phyloP scores from a whole-genome alignment of 2,888 invertebrate genomes.

The Campoplex nolae region DNA sequence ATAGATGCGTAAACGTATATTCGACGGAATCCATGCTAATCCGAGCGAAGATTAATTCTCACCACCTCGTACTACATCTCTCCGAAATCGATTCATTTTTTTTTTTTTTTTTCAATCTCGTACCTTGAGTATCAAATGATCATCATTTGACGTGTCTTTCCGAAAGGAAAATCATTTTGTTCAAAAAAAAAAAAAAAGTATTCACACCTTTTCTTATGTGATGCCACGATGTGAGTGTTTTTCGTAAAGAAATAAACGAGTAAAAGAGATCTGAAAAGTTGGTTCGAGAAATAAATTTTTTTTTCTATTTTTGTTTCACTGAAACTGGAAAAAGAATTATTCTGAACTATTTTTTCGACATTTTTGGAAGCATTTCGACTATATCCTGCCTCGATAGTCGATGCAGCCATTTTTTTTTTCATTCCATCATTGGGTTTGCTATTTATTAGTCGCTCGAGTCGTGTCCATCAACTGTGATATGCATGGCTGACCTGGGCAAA shows the following conservation, averaged over 20 bases:
- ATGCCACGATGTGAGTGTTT: neutral
- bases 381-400: constrained; percentile 15
- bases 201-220: neutral
- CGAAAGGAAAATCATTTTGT: neutral
- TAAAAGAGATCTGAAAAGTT: no score
- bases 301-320: neutral
- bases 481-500: constrained; percentile 39
- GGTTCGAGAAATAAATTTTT: no score
- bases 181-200: constrained; percentile 34
- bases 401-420: constrained; percentile 43
- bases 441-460: constrained; percentile 57
- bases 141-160: neutral
- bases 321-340: neutral
- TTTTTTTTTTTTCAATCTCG: constrained; percentile 18
- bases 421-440: constrained; percentile 26
- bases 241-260: no score
- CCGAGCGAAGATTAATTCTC: constrained; percentile 34
- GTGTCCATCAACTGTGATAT: constrained; percentile 20
- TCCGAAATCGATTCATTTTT: constrained; percentile 24
- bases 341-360: neutral
- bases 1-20: constrained; percentile 12
- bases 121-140: constrained; percentile 4
- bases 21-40: constrained; percentile 22
- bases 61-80: constrained; percentile 24
- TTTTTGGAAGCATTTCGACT: constrained; percentile 28